A percentile compares a stretch with the other conserved stretches of the same genome.
These are phyloP conservation scores for Eospalax fontanierii DNA, from an alignment of 2,797 vertebrate species.

Conservation along the genomic window DNA sequence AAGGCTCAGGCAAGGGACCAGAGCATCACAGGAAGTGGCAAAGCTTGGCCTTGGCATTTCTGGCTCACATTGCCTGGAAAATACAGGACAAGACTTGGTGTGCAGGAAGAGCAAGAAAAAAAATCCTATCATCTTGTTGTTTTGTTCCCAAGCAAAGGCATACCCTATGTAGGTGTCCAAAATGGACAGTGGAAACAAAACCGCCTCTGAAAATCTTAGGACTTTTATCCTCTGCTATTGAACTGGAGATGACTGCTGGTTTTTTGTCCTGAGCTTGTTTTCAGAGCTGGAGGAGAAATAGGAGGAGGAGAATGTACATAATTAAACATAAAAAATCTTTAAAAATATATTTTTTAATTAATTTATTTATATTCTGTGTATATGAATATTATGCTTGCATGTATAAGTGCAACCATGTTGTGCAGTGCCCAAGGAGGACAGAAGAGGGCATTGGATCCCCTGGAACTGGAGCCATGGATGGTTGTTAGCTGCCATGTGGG, in stretches of 20 bases:
- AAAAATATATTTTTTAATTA: too few relatives aligned
- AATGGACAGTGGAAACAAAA: not conserved
- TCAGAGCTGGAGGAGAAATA: conserved; percentile 40
- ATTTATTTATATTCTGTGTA: too few relatives aligned
- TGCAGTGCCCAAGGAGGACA: too few relatives aligned
- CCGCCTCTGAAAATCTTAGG: not conserved
- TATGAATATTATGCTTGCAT: too few relatives aligned
- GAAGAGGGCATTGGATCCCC: too few relatives aligned
- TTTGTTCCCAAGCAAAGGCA: not conserved
- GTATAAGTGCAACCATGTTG: too few relatives aligned
- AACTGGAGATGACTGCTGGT: not conserved
- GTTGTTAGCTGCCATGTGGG: too few relatives aligned
- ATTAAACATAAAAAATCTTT: too few relatives aligned
- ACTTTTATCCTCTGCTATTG: not conserved
- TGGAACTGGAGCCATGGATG: too few relatives aligned
- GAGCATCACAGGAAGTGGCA: not conserved
- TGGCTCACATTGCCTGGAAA: not conserved
- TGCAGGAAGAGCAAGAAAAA: not conserved
- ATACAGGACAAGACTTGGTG: not conserved
- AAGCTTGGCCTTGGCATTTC: not conserved
- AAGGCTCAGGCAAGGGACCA: not conserved
- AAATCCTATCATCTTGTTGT: not conserved
- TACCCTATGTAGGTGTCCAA: not conserved
- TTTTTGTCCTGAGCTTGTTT: not conserved
- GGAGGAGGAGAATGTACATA: too few relatives aligned